Conservation (phyloP, 1,140 invertebrate genomes). For the Hirudo medicinalis region DNA sequence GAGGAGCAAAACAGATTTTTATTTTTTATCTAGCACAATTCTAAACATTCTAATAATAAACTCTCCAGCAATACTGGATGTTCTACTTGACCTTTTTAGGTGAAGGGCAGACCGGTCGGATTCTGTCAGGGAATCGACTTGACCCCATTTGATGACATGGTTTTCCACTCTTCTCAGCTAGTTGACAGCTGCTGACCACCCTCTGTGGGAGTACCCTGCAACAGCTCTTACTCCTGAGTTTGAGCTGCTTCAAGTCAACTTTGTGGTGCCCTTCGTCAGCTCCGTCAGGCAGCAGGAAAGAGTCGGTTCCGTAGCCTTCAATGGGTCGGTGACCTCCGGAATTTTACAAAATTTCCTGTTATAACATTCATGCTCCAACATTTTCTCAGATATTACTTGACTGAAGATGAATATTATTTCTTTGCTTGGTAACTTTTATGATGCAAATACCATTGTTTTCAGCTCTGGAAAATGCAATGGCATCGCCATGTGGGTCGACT, state of each 20-base stretch:
- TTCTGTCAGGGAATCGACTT: conserved; percentile 74
- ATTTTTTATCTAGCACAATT: too few species aligned
- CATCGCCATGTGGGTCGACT: conserved; percentile 63
- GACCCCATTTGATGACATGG: conserved; percentile 67
- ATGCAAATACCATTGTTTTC: conserved; percentile 22
- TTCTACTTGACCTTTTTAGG: background rate
- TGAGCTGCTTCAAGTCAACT: conserved; percentile 47
- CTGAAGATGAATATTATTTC: too few species aligned
- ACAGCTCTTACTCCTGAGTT: conserved; percentile 48
- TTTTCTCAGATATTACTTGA: too few species aligned
- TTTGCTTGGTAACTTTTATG: background rate
- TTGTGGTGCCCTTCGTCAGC: conserved; percentile 32
- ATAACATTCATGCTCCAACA: too few species aligned
- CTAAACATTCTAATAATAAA: too few species aligned
- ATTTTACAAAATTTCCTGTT: background rate
- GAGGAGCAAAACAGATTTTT: too few species aligned
- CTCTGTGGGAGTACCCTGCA: conserved; percentile 84
- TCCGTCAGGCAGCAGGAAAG: conserved; percentile 20
- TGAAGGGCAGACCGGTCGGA: conserved; percentile 23
- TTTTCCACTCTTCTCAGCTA: conserved; percentile 60
- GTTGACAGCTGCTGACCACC: conserved; percentile 65
- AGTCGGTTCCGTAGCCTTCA: conserved; percentile 16
- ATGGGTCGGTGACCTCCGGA: conserved; percentile 4
- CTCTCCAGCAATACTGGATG: background rate
- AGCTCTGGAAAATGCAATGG: conserved; percentile 41